Conservation (phyloP, 2,113 vertebrate species). For the Excalfactoria chinensis region DNA sequence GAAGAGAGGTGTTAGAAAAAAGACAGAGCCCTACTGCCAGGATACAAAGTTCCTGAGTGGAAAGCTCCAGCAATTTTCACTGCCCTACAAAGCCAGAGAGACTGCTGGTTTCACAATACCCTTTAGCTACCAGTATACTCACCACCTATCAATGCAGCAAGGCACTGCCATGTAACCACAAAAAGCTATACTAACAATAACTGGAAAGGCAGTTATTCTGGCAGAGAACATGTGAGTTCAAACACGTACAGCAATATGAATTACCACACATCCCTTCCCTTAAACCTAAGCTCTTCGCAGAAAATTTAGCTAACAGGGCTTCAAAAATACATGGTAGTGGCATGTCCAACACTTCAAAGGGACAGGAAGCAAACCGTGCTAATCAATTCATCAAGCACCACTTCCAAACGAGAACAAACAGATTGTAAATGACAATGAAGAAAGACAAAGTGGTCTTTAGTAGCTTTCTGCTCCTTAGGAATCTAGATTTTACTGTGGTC, state of each 20-base stretch:
- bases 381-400: background rate
- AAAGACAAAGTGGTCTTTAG: background rate
- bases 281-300: background rate
- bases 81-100: background rate
- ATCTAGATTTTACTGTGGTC: background rate
- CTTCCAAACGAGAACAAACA: background rate
- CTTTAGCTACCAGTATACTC: background rate
- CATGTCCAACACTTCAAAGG: background rate
- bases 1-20: slow-evolving; percentile 37
- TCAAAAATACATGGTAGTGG: background rate
- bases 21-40: background rate
- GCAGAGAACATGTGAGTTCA: background rate
- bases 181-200: background rate
- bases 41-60: background rate
- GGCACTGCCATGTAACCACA: background rate
- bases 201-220: background rate
- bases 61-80: background rate
- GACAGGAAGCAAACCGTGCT: background rate
- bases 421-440: background rate
- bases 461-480: background rate
- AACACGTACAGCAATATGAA: background rate
- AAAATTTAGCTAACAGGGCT: background rate
- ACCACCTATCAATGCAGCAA: background rate
- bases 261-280: background rate
- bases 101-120: background rate